These are phyloP conservation scores for Esperia sulphurella DNA, from an alignment of 2,888 invertebrate genomes.

Conservation along the genomic window DNA sequence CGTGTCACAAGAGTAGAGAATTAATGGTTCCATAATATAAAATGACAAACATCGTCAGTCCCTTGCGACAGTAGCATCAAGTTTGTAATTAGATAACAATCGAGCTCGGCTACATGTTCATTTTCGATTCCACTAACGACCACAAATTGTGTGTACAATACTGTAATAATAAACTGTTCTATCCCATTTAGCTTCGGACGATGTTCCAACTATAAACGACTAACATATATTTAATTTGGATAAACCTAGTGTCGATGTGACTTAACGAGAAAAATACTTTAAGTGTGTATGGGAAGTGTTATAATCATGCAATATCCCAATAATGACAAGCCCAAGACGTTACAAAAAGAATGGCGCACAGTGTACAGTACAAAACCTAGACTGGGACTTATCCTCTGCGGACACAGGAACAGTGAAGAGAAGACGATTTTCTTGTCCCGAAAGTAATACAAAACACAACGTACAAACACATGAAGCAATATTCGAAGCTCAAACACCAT, in stretches of 20 bases:
- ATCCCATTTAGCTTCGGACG: slow-evolving; percentile 16
- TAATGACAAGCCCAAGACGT: slow-evolving; percentile 77
- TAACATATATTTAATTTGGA: no score
- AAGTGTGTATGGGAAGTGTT: slow-evolving; percentile 19
- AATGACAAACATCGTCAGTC: slow-evolving; percentile 47
- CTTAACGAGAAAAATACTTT: neutral
- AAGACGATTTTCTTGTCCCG: slow-evolving; percentile 79
- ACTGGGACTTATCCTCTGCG: slow-evolving; percentile 86
- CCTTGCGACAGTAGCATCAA: slow-evolving; percentile 60
- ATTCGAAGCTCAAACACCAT: slow-evolving; percentile 61
- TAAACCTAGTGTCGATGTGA: no score
- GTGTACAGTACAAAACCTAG: slow-evolving; percentile 66
- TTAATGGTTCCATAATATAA: slow-evolving; percentile 55
- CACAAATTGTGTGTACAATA: slow-evolving; percentile 29
- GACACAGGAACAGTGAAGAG: slow-evolving; percentile 86
- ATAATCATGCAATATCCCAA: slow-evolving; percentile 52
- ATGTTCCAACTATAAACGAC: slow-evolving; percentile 12
- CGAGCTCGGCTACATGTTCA: slow-evolving; percentile 46
- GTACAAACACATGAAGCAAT: slow-evolving; percentile 45
- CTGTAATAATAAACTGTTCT: slow-evolving; percentile 40
- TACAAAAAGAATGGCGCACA: slow-evolving; percentile 63
- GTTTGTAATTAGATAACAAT: slow-evolving; percentile 74
- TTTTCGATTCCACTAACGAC: slow-evolving; percentile 60
- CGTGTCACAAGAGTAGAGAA: slow-evolving; percentile 41
- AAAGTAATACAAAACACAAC: slow-evolving; percentile 41